Evolutionary conservation across 2,113 vertebrate genomes (phyloP).

Genomic region (Clinocottus analis): DNA sequence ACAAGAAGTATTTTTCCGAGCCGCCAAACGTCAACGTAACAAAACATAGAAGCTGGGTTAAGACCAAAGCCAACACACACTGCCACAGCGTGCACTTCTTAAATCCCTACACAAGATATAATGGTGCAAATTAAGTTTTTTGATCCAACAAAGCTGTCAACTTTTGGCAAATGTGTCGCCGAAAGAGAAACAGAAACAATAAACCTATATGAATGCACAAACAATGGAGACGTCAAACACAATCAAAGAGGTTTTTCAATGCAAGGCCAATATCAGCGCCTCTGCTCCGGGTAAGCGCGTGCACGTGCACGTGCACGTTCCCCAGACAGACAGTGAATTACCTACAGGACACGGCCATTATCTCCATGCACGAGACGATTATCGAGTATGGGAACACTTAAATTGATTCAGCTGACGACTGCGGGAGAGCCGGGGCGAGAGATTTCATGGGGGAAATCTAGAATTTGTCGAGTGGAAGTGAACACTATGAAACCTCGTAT

Average conservation of each 20-base stretch:
- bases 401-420: slow-evolving; percentile 43
- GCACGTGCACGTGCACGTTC: background rate
- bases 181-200: background rate
- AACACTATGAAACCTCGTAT: slow-evolving; percentile 10
- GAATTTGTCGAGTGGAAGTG: slow-evolving; percentile 1
- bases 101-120: background rate
- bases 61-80: background rate
- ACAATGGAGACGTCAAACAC: background rate
- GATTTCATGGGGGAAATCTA: slow-evolving; percentile 52
- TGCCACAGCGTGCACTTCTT: no score
- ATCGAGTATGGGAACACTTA: slow-evolving; percentile 29
- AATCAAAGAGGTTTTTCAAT: background rate
- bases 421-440: background rate
- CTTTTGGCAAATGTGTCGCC: background rate
- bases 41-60: slow-evolving; percentile 23
- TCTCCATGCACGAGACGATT: slow-evolving; percentile 45
- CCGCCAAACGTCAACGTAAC: slow-evolving; percentile 14
- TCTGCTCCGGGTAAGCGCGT: background rate
- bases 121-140: background rate
- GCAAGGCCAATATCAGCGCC: background rate
- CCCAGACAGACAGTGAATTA: slow-evolving; percentile 23
- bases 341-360: slow-evolving; percentile 43
- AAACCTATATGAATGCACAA: background rate
- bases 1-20: slow-evolving; percentile 22
- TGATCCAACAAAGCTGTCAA: background rate